These are phyloP conservation scores for Oenanthe melanoleuca DNA, from an alignment of 2,113 vertebrate genomes.

Conservation along the genomic window DNA sequence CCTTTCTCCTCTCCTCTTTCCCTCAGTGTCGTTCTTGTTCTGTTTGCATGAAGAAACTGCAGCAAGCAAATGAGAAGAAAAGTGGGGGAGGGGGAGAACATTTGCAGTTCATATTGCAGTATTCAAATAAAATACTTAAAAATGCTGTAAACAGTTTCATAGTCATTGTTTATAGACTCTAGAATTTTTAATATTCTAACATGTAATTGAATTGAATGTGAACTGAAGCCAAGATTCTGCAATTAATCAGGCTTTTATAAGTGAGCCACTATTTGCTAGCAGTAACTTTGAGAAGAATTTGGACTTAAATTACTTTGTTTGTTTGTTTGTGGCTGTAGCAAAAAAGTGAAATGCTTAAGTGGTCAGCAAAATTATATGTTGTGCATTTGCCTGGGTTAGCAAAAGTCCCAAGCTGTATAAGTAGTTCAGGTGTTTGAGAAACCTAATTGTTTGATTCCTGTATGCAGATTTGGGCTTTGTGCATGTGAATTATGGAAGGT, in stretches of 20 bases:
- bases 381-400: not conserved
- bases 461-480: not conserved
- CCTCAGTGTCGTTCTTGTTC: accelerated
- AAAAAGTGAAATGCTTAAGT: not conserved
- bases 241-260: slow-evolving; percentile 41
- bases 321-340: not conserved
- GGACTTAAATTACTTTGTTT: not conserved
- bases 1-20: not conserved
- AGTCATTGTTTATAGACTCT: slow-evolving; percentile 59
- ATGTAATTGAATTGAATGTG: slow-evolving; percentile 24
- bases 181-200: slow-evolving; percentile 45
- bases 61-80: not conserved
- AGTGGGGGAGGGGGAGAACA: not conserved
- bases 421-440: not conserved
- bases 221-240: slow-evolving; percentile 37
- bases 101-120: slow-evolving; percentile 1
- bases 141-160: slow-evolving; percentile 42
- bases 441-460: not conserved
- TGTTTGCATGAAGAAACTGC: not conserved
- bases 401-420: not conserved
- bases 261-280: not conserved
- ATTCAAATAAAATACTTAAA: slow-evolving; percentile 55
- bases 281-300: slow-evolving; percentile 17
- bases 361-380: not conserved
- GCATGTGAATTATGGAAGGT: not conserved